Percentiles rank a stretch among this genome's conserved stretches.
Evolutionary conservation across 2,113 vertebrate species (phyloP).

Genomic region (Coturnix japonica): DNA sequence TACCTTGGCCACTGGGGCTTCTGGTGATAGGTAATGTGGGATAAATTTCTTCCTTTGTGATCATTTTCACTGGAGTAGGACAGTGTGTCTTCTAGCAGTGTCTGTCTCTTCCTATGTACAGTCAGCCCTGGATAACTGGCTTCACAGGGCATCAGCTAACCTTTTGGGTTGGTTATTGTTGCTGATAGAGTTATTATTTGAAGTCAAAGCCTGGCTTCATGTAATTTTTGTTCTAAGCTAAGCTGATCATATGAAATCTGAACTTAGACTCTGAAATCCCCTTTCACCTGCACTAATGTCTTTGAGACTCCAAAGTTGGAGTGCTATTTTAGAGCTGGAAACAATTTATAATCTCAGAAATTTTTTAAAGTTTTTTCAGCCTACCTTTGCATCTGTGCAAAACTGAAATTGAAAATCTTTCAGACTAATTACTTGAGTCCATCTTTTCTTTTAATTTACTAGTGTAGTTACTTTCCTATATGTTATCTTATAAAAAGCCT

Average conservation of each 20-base stretch:
- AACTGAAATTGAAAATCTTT: conserved; percentile 30
- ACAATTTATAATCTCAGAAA: not conserved
- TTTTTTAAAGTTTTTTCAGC: not conserved
- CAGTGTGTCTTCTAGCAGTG: not conserved
- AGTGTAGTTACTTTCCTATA: not conserved
- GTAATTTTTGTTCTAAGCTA: not conserved
- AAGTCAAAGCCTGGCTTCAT: not conserved
- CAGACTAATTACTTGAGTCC: not conserved
- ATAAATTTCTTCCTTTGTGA: not conserved
- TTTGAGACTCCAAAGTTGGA: not conserved
- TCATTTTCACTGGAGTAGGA: not conserved
- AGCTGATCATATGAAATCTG: not conserved
- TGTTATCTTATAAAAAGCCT: not conserved
- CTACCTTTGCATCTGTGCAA: not conserved
- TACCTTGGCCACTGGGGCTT: not conserved
- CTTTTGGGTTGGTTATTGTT: not conserved
- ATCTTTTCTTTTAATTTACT: conserved; percentile 10
- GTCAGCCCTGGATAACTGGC: not conserved
- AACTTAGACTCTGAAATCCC: not conserved
- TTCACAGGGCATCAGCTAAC: not conserved
- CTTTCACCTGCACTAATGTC: not conserved
- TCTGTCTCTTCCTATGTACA: not conserved
- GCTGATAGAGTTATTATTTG: not conserved
- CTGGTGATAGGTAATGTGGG: fast-evolving
- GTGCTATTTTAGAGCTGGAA: not conserved